phyloP scores from a whole-genome alignment of 1,140 invertebrate genomes.

The Maniola jurtina region DNA sequence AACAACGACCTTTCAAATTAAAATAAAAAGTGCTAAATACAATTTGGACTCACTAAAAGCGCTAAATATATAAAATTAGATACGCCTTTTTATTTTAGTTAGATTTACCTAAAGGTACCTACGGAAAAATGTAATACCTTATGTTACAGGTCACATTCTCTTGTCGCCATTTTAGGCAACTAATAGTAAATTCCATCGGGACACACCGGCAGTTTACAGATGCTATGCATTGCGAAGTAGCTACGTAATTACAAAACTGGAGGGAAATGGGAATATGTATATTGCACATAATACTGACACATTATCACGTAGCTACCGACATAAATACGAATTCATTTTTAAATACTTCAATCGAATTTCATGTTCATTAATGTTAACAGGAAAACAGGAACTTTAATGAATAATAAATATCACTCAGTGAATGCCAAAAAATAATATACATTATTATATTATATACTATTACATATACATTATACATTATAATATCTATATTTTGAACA shows the following conservation, averaged over 20 bases:
- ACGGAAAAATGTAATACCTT: background rate
- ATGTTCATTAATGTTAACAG: conserved; percentile 7
- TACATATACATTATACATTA: no score
- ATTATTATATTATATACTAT: no score
- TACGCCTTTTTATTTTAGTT: background rate
- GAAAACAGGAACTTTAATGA: background rate
- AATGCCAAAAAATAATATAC: no score
- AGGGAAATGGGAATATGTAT: background rate
- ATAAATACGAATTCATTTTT: no score
- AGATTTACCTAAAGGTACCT: background rate
- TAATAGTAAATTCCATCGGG: conserved; percentile 4
- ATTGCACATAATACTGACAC: background rate
- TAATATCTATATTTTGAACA: no score
- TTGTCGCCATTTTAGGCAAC: conserved; percentile 1
- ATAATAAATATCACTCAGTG: background rate
- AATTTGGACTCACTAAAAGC: no score
- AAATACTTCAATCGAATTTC: no score
- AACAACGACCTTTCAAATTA: no score
- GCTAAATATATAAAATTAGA: no score
- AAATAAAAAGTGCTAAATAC: no score
- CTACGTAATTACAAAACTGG: background rate
- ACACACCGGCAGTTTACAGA: conserved; percentile 3
- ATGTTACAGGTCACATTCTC: background rate
- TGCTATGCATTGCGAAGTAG: conserved; percentile 3
- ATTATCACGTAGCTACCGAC: background rate